Percentiles rank a stretch among this genome's conserved stretches.
Evolutionary conservation across 2,888 invertebrate species (phyloP).

Genomic region (Norana najaformis): DNA sequence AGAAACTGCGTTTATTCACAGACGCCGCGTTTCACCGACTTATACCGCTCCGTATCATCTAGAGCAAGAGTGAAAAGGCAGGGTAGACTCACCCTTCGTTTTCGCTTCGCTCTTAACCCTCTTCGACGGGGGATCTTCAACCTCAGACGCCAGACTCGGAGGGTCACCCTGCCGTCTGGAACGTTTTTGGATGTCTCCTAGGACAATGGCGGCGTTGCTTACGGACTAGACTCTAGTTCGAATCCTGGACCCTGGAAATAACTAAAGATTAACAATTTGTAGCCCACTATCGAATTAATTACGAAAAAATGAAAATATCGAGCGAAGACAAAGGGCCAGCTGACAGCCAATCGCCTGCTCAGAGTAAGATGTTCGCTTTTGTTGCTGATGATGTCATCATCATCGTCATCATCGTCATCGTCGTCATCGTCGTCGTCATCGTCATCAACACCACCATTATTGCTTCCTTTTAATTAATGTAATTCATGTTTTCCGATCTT

Average conservation of each 20-base stretch:
- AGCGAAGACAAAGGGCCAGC: neutral
- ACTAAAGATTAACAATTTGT: neutral
- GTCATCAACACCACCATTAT: no score
- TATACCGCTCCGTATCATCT: neutral
- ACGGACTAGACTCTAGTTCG: neutral
- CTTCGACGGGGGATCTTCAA: neutral
- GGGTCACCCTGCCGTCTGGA: neutral
- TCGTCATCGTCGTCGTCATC: no score
- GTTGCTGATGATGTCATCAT: neutral
- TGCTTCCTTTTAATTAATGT: no score
- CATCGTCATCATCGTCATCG: no score
- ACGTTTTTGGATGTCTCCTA: neutral
- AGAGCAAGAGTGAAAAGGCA: neutral
- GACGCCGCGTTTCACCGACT: neutral
- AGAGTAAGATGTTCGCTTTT: neutral
- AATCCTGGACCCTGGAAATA: no score
- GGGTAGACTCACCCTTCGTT: neutral
- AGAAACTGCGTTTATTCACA: neutral
- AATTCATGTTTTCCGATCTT: no score
- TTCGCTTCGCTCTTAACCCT: neutral
- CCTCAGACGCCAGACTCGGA: neutral
- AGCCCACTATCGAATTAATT: neutral
- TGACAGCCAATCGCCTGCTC: neutral
- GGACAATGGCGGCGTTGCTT: neutral
- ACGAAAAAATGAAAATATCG: neutral